phyloP scores from a whole-genome alignment of 2,797 vertebrate species.

The Heteromormyrus szaboi region DNA sequence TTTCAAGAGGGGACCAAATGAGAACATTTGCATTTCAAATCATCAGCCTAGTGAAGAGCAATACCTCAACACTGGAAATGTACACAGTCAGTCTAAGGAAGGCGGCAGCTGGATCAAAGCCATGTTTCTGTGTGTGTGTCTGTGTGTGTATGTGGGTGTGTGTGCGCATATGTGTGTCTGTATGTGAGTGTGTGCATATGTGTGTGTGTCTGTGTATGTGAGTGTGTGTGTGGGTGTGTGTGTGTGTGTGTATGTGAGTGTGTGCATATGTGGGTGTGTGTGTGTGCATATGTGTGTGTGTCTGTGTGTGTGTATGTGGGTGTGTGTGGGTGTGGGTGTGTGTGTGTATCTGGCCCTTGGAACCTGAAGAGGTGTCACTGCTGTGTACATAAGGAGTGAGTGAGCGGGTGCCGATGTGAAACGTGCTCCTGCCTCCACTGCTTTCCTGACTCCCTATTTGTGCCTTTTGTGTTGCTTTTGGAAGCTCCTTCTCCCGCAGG shows the following conservation, averaged over 20 bases:
- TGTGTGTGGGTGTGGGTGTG: not conserved
- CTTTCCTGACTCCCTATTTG: slow-evolving; percentile 34
- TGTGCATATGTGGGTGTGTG: not conserved
- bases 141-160: not conserved
- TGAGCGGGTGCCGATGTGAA: slow-evolving; percentile 24
- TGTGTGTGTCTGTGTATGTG: too few species aligned
- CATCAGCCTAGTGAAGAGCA: not conserved
- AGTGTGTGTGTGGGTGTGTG: too few species aligned
- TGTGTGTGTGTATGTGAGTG: too few species aligned
- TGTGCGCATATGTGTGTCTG: too few species aligned
- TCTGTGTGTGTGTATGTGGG: not conserved
- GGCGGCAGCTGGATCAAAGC: not conserved
- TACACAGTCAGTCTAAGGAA: not conserved
- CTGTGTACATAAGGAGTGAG: slow-evolving; percentile 12
- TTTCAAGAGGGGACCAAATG: not conserved
- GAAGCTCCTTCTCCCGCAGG: slow-evolving; percentile 20
- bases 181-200: too few species aligned
- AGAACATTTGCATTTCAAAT: slow-evolving; percentile 14
- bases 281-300: not conserved
- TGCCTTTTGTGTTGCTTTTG: slow-evolving; percentile 18
- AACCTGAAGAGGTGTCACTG: not conserved
- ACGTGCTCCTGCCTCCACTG: slow-evolving; percentile 48
- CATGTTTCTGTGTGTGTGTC: not conserved
- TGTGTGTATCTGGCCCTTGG: not conserved
- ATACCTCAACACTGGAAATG: not conserved